Percentiles rank a stretch among this genome's conserved stretches.
Conservation (phyloP, 2,113 vertebrate species). For the Atrichornis clamosus region DNA sequence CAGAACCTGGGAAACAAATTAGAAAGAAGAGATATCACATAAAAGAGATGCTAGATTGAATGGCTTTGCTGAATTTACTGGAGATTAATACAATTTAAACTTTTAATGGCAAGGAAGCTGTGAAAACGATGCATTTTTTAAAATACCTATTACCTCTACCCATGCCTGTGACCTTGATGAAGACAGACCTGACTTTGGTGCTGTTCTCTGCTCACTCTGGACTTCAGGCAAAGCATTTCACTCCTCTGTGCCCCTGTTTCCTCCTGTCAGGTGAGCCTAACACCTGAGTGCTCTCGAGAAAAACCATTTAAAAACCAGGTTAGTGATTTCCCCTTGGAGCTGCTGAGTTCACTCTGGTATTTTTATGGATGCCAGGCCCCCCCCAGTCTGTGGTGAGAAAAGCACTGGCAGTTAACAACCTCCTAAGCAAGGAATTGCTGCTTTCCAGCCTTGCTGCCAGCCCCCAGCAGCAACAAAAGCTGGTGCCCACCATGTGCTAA, state of each 20-base stretch:
- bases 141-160: not conserved
- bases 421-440: not conserved
- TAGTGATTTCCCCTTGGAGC: not conserved
- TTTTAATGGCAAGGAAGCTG: slow-evolving; percentile 7
- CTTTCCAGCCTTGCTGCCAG: not conserved
- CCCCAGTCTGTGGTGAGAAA: not conserved
- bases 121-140: not conserved
- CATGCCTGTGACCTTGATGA: not conserved
- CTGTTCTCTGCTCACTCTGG: not conserved
- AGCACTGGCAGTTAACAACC: not conserved
- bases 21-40: slow-evolving; percentile 9
- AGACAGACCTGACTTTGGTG: not conserved
- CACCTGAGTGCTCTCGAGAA: not conserved
- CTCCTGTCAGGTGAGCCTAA: not conserved
- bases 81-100: slow-evolving; percentile 18
- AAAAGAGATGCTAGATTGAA: slow-evolving; percentile 46
- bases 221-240: not conserved
- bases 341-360: not conserved
- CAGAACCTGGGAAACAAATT: slow-evolving; percentile 34
- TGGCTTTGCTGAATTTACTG: not conserved
- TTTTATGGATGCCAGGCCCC: fast-evolving
- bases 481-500: not conserved
- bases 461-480: not conserved
- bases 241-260: not conserved
- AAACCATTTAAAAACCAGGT: not conserved